These are phyloP conservation scores for Calycopis cecrops DNA, from an alignment of 1,140 invertebrate genomes.

Conservation along the genomic window DNA sequence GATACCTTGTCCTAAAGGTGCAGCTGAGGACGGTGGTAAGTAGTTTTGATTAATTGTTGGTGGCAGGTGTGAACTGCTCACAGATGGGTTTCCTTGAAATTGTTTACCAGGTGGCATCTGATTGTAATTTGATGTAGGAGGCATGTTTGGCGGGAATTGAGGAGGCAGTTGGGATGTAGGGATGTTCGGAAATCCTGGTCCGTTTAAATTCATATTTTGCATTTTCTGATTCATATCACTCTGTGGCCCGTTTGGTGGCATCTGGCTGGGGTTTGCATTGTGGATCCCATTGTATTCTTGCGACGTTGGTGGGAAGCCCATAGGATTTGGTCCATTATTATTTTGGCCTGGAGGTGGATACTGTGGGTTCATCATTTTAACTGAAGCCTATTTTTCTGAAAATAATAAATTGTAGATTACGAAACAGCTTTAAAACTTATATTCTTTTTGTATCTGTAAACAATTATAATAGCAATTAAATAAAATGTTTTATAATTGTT, in stretches of 20 bases:
- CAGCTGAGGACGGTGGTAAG: slow-evolving; percentile 40
- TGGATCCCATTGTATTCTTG: slow-evolving; percentile 62
- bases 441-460: not conserved
- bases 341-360: slow-evolving; percentile 65
- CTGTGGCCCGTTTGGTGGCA: slow-evolving; percentile 46
- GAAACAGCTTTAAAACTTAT: not conserved
- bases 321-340: slow-evolving; percentile 61
- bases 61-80: slow-evolving; percentile 38
- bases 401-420: slow-evolving; percentile 18
- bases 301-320: slow-evolving; percentile 45
- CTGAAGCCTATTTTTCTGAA: slow-evolving; percentile 44
- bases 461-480: not conserved
- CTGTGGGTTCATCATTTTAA: slow-evolving; percentile 66
- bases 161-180: slow-evolving; percentile 55
- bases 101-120: slow-evolving; percentile 44
- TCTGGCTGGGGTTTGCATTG: slow-evolving; percentile 55
- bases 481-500: not conserved
- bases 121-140: slow-evolving; percentile 42
- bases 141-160: slow-evolving; percentile 52
- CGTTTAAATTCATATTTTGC: slow-evolving; percentile 62
- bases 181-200: slow-evolving; percentile 42
- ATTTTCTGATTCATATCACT: slow-evolving; percentile 64
- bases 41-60: slow-evolving; percentile 39
- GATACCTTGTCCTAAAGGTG: slow-evolving; percentile 25
- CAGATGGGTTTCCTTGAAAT: slow-evolving; percentile 39